Conservation (phyloP, 2,797 vertebrate species). For the Coendou prehensilis region DNA sequence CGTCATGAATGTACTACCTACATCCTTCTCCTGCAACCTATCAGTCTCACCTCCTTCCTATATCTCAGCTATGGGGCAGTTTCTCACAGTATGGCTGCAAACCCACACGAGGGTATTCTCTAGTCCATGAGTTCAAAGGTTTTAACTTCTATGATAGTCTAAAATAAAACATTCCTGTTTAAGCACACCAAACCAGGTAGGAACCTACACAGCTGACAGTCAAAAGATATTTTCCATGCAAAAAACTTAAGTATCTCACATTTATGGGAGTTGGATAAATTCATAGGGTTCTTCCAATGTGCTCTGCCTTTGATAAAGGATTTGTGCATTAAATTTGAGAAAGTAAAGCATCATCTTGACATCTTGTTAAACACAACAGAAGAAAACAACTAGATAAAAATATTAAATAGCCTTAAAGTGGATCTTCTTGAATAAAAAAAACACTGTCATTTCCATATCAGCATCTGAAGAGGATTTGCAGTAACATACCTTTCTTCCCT, state of each 20-base stretch:
- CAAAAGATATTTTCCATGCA: background rate
- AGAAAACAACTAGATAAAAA: background rate
- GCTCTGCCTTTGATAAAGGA: background rate
- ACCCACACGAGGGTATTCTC: background rate
- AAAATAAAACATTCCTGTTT: constrained; percentile 27
- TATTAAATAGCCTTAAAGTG: background rate
- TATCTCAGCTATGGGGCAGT: background rate
- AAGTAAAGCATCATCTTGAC: background rate
- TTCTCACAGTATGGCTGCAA: background rate
- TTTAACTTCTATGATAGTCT: background rate
- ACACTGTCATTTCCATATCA: background rate
- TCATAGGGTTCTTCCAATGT: background rate
- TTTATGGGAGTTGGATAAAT: background rate
- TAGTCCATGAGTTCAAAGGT: background rate
- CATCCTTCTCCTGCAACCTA: background rate
- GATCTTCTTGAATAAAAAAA: background rate
- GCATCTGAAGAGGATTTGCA: constrained; percentile 36
- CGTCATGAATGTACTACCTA: background rate
- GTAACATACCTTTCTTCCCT: background rate
- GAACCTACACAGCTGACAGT: background rate
- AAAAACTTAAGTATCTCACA: background rate
- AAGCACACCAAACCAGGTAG: background rate
- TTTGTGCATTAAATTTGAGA: background rate
- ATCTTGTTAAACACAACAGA: background rate
- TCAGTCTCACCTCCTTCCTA: background rate